These are phyloP conservation scores for Catharus minimus DNA, from an alignment of 2,113 vertebrate genomes.

Conservation along the genomic window DNA sequence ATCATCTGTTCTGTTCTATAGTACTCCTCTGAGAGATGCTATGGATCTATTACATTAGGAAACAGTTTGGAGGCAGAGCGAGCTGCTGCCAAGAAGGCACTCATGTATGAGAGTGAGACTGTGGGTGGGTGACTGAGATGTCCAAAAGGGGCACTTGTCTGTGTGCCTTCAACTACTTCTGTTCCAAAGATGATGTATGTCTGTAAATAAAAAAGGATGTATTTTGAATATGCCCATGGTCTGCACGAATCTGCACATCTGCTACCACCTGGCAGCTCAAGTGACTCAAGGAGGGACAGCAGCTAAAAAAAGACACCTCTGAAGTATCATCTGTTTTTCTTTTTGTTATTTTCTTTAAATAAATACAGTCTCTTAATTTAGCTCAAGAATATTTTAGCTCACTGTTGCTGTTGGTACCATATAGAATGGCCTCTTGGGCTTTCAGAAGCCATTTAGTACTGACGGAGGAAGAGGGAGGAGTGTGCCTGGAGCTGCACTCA, in stretches of 20 bases:
- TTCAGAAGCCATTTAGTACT: neutral
- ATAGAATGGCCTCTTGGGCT: neutral
- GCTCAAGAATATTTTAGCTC: neutral
- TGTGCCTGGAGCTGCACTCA: neutral
- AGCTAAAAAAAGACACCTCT: neutral
- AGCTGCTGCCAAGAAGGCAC: neutral
- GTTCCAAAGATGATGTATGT: neutral
- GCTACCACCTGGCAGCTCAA: neutral
- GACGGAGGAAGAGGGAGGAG: neutral
- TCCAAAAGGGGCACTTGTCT: neutral
- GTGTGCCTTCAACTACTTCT: neutral
- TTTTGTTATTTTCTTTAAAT: neutral
- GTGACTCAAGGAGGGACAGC: neutral
- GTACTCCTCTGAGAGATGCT: neutral
- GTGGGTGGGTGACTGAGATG: neutral
- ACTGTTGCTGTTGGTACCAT: rapidly evolving
- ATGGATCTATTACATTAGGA: neutral
- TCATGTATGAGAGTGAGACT: neutral
- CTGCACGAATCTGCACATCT: neutral
- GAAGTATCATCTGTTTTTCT: neutral
- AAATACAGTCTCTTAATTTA: neutral
- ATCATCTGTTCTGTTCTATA: neutral
- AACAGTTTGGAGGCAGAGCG: neutral
- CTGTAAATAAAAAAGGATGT: neutral
- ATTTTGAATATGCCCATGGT: neutral